phyloP scores from a whole-genome alignment of 2,113 vertebrate species.

The Tonatia bakeri region DNA sequence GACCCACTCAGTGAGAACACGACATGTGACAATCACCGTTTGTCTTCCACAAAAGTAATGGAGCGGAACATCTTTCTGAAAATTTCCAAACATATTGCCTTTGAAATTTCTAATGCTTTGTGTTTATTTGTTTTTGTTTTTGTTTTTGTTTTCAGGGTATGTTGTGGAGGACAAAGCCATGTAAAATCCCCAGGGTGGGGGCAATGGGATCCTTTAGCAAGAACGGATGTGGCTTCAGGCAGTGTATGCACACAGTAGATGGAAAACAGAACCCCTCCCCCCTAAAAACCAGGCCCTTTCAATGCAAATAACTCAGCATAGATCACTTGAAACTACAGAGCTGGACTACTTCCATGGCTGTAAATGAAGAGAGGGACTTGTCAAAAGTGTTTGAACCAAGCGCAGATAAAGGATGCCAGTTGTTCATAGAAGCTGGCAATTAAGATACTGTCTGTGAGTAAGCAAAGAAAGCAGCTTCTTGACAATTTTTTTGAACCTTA shows the following conservation, averaged over 20 bases:
- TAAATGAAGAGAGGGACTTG: neutral
- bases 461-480: constrained; percentile 49
- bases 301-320: constrained; percentile 10
- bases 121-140: neutral
- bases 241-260: neutral
- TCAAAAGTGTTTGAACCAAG: neutral
- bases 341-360: neutral
- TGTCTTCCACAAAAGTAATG: neutral
- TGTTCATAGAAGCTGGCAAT: constrained; percentile 20
- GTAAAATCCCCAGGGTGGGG: neutral
- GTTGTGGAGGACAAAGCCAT: neutral
- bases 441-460: constrained; percentile 41
- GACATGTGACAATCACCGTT: neutral
- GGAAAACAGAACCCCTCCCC: neutral
- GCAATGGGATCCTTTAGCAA: neutral
- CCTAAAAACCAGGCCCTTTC: neutral
- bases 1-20: neutral
- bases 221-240: neutral
- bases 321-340: neutral
- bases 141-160: neutral
- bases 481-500: constrained; percentile 26
- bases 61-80: neutral
- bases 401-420: constrained; percentile 10
- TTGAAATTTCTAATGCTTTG: neutral
- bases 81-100: neutral